Conservation (phyloP, 2,888 invertebrate species). For the Ichneumon xanthorius region DNA sequence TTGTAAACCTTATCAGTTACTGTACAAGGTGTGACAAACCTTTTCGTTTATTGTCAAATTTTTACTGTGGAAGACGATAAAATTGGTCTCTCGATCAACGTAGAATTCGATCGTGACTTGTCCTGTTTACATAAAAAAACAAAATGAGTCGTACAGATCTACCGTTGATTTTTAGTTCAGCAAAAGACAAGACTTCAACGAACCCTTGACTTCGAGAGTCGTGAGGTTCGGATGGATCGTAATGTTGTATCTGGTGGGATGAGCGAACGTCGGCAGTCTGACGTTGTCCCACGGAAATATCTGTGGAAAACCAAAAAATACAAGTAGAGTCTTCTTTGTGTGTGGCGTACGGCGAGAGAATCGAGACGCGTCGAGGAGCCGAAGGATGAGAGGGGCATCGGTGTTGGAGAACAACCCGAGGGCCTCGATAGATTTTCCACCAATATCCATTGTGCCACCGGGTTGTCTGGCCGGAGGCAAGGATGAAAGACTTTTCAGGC, state of each 20-base stretch:
- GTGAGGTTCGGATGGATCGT: conserved; percentile 97
- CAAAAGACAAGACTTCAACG: conserved; percentile 55
- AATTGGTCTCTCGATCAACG: conserved; percentile 92
- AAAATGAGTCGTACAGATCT: too few relatives aligned
- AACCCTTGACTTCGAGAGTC: conserved; percentile 94
- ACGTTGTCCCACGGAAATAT: conserved; percentile 92
- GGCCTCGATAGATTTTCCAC: conserved; percentile 55
- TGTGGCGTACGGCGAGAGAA: background rate
- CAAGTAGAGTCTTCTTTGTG: conserved; percentile 35
- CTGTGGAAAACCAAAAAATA: conserved; percentile 82
- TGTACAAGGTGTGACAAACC: conserved; percentile 81
- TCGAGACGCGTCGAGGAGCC: conserved; percentile 13
- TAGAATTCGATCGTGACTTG: conserved; percentile 95
- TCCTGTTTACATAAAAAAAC: conserved; percentile 86
- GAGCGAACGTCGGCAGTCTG: conserved; percentile 91
- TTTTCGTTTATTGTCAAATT: conserved; percentile 95
- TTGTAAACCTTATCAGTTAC: conserved; percentile 1
- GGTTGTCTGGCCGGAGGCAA: conserved; percentile 48
- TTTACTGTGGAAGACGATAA: conserved; percentile 93
- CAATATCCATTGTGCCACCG: conserved; percentile 52
- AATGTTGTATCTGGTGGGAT: conserved; percentile 94
- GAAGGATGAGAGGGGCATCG: conserved; percentile 24
- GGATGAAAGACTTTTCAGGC: conserved; percentile 52
- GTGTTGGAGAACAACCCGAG: conserved; percentile 31
- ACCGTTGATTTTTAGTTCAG: conserved; percentile 66